Conservation (phyloP, 2,888 invertebrate genomes). For the Melieria crassipennis region DNA sequence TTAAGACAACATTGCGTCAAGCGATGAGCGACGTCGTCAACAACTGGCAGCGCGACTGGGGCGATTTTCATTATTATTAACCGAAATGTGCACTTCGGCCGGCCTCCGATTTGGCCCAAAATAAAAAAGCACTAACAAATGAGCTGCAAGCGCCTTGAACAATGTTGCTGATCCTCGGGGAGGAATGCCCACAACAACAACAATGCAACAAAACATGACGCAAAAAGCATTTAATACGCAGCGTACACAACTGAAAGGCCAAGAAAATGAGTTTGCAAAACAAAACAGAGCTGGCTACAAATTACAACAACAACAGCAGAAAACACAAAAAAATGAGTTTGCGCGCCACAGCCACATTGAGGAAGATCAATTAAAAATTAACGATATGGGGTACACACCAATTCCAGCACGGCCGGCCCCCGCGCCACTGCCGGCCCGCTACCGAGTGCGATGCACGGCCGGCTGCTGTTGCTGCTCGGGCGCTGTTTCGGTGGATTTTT, state of each 20-base stretch:
- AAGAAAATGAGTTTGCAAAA: neutral
- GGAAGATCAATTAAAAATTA: slow-evolving; percentile 63
- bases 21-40: neutral
- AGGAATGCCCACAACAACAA: slow-evolving; percentile 15
- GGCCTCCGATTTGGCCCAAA: slow-evolving; percentile 18
- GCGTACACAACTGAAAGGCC: neutral
- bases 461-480: no score
- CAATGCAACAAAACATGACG: slow-evolving; percentile 9
- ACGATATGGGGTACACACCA: slow-evolving; percentile 52
- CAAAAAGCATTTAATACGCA: slow-evolving; percentile 26
- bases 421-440: neutral
- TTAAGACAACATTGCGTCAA: slow-evolving; percentile 59
- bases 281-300: slow-evolving; percentile 11
- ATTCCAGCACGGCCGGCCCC: neutral
- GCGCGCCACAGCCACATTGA: slow-evolving; percentile 11
- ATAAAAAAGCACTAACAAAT: slow-evolving; percentile 26
- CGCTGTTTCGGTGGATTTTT: neutral
- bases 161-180: slow-evolving; percentile 35
- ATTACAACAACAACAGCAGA: slow-evolving; percentile 12
- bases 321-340: neutral
- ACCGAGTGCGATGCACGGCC: neutral
- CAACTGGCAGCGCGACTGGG: no score
- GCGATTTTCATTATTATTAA: slow-evolving; percentile 42
- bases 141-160: slow-evolving; percentile 14
- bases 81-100: slow-evolving; percentile 58